Conservation (phyloP, 2,888 invertebrate genomes). For the Osmoderma eremita region DNA sequence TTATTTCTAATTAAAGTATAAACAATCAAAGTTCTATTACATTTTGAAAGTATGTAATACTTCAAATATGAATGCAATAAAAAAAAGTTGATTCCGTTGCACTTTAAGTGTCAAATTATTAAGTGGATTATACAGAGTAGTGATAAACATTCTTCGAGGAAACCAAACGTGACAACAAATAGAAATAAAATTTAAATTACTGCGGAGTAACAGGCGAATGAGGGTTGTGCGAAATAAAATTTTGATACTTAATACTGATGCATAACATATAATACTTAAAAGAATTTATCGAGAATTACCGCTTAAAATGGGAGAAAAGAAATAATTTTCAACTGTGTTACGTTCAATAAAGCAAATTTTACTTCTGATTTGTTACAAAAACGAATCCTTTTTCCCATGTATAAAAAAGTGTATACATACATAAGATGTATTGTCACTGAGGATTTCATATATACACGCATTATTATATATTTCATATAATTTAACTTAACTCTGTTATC, state of each 20-base stretch:
- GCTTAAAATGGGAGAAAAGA: no score
- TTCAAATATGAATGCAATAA: constrained; percentile 23
- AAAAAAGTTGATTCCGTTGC: constrained; percentile 5
- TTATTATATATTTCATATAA: constrained; percentile 3
- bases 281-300: not conserved
- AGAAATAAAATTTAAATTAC: constrained; percentile 29
- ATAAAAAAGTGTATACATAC: not conserved
- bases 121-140: constrained; percentile 12
- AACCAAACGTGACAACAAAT: not conserved
- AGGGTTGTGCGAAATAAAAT: no score
- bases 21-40: constrained; percentile 40
- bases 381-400: not conserved
- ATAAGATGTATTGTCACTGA: constrained; percentile 10
- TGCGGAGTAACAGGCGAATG: not conserved
- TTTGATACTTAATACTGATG: constrained; percentile 4
- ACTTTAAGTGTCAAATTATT: constrained; percentile 18
- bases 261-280: constrained; percentile 15
- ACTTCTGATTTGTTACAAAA: not conserved
- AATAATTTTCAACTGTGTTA: not conserved
- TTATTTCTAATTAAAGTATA: constrained; percentile 44
- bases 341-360: constrained; percentile 23
- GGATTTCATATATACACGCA: not conserved
- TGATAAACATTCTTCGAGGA: not conserved
- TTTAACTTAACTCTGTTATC: not conserved
- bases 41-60: constrained; percentile 40